These are phyloP conservation scores for Phocoena phocoena DNA, from an alignment of 2,113 vertebrate genomes.

Conservation along the genomic window DNA sequence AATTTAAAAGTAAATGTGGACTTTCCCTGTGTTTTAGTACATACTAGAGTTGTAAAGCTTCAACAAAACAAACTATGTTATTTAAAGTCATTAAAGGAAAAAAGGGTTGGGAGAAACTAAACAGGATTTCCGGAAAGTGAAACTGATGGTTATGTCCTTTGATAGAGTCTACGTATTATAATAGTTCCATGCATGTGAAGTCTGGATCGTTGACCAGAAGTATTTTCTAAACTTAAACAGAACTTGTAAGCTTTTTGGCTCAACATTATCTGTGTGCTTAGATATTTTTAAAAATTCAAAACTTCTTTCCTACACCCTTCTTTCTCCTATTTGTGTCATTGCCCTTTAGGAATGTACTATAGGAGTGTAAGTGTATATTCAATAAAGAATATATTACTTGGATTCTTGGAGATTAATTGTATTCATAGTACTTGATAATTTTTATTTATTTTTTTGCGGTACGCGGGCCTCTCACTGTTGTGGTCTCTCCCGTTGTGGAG, in stretches of 20 bases:
- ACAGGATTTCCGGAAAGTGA: not conserved
- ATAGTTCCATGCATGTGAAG: not conserved
- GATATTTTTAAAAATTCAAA: not conserved
- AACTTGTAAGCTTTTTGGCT: not conserved
- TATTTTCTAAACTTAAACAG: not conserved
- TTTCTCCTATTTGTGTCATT: not conserved
- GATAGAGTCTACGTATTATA: not conserved
- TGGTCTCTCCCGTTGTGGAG: too few species aligned
- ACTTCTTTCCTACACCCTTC: too few species aligned
- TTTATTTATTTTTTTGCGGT: not conserved
- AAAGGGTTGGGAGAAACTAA: not conserved
- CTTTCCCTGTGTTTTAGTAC: not conserved
- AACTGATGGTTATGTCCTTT: constrained; percentile 13
- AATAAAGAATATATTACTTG: not conserved
- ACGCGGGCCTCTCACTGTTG: too few species aligned
- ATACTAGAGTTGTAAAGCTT: constrained; percentile 13
- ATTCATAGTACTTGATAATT: not conserved
- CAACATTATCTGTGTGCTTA: not conserved
- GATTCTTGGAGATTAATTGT: not conserved
- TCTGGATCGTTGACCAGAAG: not conserved
- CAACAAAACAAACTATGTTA: not conserved
- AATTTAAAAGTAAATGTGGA: constrained; percentile 23
- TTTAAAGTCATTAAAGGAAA: constrained; percentile 7
- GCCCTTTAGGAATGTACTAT: not conserved
- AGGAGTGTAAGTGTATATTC: not conserved